phyloP scores from a whole-genome alignment of 2,888 invertebrate species.

The Eupithecia insigniata region DNA sequence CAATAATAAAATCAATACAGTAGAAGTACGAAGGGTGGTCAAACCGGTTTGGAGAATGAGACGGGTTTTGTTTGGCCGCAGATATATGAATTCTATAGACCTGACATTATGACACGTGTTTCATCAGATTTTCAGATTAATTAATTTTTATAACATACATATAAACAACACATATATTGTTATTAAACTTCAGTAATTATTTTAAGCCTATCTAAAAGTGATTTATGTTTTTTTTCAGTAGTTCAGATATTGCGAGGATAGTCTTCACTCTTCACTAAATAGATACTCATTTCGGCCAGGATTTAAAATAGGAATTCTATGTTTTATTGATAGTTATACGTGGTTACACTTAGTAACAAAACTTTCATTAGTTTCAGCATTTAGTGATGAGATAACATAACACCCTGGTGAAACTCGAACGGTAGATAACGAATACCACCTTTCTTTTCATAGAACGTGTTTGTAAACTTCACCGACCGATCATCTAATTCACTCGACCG shows the following conservation, averaged over 20 bases:
- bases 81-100: constrained; percentile 34
- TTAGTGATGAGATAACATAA: background rate
- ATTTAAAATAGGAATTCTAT: background rate
- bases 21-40: constrained; percentile 48
- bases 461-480: constrained; percentile 60
- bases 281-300: background rate
- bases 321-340: background rate
- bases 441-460: constrained; percentile 22
- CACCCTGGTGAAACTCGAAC: background rate
- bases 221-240: no score
- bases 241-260: no score
- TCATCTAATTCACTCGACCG: constrained; percentile 52
- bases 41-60: constrained; percentile 44
- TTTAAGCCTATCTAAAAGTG: no score
- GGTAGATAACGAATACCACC: background rate
- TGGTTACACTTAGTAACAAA: background rate
- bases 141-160: background rate
- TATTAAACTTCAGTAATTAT: no score
- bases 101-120: constrained; percentile 16
- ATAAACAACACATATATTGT: no score
- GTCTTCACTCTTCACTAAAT: no score
- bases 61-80: constrained; percentile 29
- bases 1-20: constrained; percentile 54
- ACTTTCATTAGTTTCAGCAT: background rate
- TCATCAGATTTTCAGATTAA: constrained; percentile 5